A percentile compares a stretch with the other conserved stretches of the same genome.
Conservation (phyloP, 2,113 vertebrate genomes). For the Diadophis punctatus region DNA sequence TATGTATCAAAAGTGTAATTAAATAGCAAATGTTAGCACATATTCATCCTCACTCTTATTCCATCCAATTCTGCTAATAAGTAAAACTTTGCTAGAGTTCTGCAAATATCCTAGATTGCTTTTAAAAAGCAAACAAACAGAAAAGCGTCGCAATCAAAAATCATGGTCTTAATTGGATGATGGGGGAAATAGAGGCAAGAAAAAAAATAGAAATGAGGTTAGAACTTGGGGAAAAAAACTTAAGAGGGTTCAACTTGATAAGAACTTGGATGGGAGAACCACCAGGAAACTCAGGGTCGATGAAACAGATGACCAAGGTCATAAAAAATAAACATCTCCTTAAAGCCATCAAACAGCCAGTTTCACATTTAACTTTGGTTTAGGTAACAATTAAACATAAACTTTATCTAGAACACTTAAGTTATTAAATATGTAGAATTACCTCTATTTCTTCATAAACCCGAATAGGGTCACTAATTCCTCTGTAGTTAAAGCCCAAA, state of each 20-base stretch:
- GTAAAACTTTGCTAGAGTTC: not conserved
- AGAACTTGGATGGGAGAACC: not conserved
- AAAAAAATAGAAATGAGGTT: not conserved
- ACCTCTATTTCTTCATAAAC: slow-evolving; percentile 97
- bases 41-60: not conserved
- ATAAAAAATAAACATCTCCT: not conserved
- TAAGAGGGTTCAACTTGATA: not conserved
- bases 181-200: not conserved
- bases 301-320: not conserved
- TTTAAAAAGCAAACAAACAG: not conserved
- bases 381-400: not conserved
- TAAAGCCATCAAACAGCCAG: not conserved
- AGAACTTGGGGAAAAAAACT: not conserved
- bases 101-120: not conserved
- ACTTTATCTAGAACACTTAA: not conserved
- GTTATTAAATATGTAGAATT: slow-evolving; percentile 39
- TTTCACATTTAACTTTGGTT: not conserved
- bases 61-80: not conserved
- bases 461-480: slow-evolving; percentile 88
- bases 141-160: not conserved
- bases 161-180: not conserved
- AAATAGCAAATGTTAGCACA: not conserved
- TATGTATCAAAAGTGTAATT: not conserved
- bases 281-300: not conserved
- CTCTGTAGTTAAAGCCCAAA: slow-evolving; percentile 99